phyloP scores from a whole-genome alignment of 2,113 vertebrate genomes.

The Urocitellus parryii region DNA sequence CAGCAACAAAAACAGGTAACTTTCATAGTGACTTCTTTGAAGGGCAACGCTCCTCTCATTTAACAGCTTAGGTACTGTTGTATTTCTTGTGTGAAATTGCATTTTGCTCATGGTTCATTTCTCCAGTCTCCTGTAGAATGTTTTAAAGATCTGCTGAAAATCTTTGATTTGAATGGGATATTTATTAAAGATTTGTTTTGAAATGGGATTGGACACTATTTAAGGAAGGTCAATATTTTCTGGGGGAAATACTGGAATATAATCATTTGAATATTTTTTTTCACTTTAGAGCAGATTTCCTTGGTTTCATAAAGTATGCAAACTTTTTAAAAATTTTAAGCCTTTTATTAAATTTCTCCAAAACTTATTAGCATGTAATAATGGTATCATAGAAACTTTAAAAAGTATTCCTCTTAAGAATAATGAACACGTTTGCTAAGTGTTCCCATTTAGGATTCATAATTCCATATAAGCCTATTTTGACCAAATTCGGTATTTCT shows the following conservation, averaged over 20 bases:
- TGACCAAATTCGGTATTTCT: background rate
- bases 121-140: constrained; percentile 23
- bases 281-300: background rate
- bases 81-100: background rate
- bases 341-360: background rate
- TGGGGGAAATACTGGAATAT: background rate
- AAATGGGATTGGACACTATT: constrained; percentile 36
- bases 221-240: constrained; percentile 28
- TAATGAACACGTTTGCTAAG: background rate
- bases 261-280: background rate
- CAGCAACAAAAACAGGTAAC: constrained; percentile 9
- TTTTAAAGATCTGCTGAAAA: constrained; percentile 40
- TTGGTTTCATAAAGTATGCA: background rate
- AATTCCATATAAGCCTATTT: background rate
- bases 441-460: constrained; percentile 36
- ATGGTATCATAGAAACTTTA: background rate
- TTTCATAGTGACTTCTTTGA: background rate
- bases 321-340: background rate
- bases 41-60: background rate
- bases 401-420: constrained; percentile 32
- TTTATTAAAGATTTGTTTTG: constrained; percentile 54
- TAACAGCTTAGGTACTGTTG: background rate
- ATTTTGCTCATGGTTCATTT: background rate
- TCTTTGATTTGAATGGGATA: background rate
- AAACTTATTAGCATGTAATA: constrained; percentile 27